Conservation (phyloP, 2,888 invertebrate species). For the Mythimna ferrago region DNA sequence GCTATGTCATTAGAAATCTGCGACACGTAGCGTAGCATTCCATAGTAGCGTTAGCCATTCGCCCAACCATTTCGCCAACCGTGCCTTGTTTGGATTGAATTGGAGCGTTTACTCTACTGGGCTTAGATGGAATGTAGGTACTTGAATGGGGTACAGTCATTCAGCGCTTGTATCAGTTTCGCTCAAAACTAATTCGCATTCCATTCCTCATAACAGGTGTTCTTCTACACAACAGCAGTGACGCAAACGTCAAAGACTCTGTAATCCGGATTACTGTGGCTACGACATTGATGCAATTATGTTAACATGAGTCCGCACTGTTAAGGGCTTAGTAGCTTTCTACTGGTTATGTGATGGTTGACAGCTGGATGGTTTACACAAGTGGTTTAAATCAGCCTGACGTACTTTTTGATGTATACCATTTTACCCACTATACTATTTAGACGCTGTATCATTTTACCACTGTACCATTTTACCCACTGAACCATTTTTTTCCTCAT, state of each 20-base stretch:
- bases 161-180: background rate
- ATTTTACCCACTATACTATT: too few species aligned
- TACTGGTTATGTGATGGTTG: slow-evolving; percentile 36
- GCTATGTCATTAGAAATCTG: too few species aligned
- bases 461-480: too few species aligned
- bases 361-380: slow-evolving; percentile 1
- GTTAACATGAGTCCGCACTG: slow-evolving; percentile 32
- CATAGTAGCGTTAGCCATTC: too few species aligned
- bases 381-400: background rate
- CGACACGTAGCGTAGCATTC: too few species aligned
- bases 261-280: slow-evolving; percentile 54
- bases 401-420: too few species aligned
- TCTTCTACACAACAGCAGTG: slow-evolving; percentile 28
- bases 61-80: too few species aligned
- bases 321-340: slow-evolving; percentile 57
- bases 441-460: too few species aligned
- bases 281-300: slow-evolving; percentile 51
- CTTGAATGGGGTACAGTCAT: background rate
- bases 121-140: background rate
- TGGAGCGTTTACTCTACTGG: background rate
- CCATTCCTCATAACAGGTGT: slow-evolving; percentile 26
- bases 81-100: too few species aligned
- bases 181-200: background rate
- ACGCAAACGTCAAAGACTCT: slow-evolving; percentile 29
- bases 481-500: too few species aligned